Conservation (phyloP, 2,797 vertebrate genomes). For the Sebastes trivittatus region DNA sequence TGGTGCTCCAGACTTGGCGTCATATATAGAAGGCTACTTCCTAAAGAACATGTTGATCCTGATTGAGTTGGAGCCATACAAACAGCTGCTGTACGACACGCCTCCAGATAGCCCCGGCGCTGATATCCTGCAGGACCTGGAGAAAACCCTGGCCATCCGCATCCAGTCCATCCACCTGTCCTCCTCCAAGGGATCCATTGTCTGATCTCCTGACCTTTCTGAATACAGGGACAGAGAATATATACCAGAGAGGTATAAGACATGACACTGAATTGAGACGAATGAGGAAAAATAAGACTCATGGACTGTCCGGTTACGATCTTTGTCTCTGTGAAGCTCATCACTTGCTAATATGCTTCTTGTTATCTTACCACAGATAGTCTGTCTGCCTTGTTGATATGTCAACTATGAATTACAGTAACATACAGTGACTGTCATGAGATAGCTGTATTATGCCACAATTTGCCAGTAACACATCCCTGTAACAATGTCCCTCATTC, state of each 20-base stretch:
- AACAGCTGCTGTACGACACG: conserved; percentile 93
- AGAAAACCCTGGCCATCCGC: conserved; percentile 92
- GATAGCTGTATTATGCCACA: conserved; percentile 45
- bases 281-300: background rate
- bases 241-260: background rate
- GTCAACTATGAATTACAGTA: conserved; percentile 41
- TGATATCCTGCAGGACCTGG: conserved; percentile 92
- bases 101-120: conserved; percentile 87
- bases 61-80: conserved; percentile 96
- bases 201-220: conserved; percentile 59
- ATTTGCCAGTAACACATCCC: conserved; percentile 57
- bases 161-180: conserved; percentile 99
- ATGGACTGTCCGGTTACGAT: background rate
- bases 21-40: conserved; percentile 96
- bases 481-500: conserved; percentile 29
- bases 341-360: conserved; percentile 52
- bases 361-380: conserved; percentile 55
- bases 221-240: background rate
- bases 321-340: conserved; percentile 47
- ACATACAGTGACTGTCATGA: conserved; percentile 30
- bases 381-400: conserved; percentile 50
- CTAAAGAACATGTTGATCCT: conserved; percentile 98
- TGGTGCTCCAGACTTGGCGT: conserved; percentile 90
- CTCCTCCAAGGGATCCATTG: conserved; percentile 96
- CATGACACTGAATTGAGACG: conserved; percentile 1